Evolutionary conservation across 2,797 vertebrate genomes (phyloP), one percentile per base, ranked within the genome.

Genomic region (Acipenser transmontanus): DNA sequence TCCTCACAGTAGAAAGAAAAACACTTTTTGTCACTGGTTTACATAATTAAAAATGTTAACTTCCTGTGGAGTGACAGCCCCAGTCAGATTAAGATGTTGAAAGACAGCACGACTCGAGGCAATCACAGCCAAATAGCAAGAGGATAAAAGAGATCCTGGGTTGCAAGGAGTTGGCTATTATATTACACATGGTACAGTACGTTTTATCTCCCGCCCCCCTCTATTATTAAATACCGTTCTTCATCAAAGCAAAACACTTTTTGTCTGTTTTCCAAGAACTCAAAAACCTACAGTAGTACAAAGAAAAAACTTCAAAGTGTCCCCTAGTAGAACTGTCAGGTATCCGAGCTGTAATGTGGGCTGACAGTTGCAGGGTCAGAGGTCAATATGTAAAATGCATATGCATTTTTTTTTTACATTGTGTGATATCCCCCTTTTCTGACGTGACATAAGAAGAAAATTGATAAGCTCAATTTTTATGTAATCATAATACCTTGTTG

Each of bases 241-340:
- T 54, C 17, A 65, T 54, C 52, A 52, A 65, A 65, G 50, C 63
- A 65, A n/a, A 20, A 56, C 47, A 47, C 10, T 50, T 63, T 48
- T 56, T 65, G 63, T 56, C 51, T 52, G 63, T 65, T 54, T 17
- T 65, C 17, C 11, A 2, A 52, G 7, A 34, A 17, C 63, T 51
- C 17, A 20, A 64, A 50, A 64, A 20, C 49, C 54, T 34, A 64
- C 50, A 64, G 50, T 51, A 51, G 63, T 54, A 50, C 63, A 34
- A 47, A 47, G 63, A 50, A 7, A 54, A 34, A 51, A 47, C 63
- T 11, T 65, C 50, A 65, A 47, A 65, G 63, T 52, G 63, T 47
- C 12, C 1, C 34, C 52, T 52, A 10, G 12, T 6, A 6, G 14
- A 6, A 52, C 11, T 49, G 54, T 48, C 64, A 17, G n/a, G 9